Evolutionary conservation across 1,140 invertebrate species (phyloP).

Genomic region (Calliphora vicina): DNA sequence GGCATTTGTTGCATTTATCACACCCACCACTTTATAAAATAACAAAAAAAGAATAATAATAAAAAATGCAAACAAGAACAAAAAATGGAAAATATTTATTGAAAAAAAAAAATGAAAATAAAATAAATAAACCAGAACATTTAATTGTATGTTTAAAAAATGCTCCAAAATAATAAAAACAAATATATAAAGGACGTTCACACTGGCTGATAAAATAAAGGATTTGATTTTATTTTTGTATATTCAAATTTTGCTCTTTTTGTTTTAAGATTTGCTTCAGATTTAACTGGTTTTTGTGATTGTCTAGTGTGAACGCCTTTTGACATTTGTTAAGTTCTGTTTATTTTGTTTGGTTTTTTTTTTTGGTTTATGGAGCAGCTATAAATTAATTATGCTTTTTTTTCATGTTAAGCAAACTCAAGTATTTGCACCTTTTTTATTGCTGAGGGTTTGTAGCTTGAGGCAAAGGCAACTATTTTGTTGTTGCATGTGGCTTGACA

Average conservation of each 20-base stretch:
- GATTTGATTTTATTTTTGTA: too few relatives aligned
- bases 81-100: too few relatives aligned
- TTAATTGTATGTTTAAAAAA: too few relatives aligned
- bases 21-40: not conserved
- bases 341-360: not conserved
- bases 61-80: not conserved
- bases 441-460: not conserved
- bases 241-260: too few relatives aligned
- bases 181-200: too few relatives aligned
- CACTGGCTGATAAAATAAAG: too few relatives aligned
- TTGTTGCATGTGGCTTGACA: not conserved
- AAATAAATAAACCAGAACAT: too few relatives aligned
- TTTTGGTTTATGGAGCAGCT: not conserved
- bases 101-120: too few relatives aligned
- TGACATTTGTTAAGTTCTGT: not conserved
- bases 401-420: not conserved
- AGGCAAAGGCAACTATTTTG: not conserved
- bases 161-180: too few relatives aligned
- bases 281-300: too few relatives aligned
- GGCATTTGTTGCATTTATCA: slow-evolving; percentile 24
- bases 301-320: too few relatives aligned
- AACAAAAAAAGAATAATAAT: not conserved
- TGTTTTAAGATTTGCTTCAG: too few relatives aligned
- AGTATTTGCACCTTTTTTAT: not conserved
- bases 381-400: not conserved